These are phyloP conservation scores for Sarcophaga peregrina DNA, from an alignment of 1,140 invertebrate genomes.

Conservation along the genomic window DNA sequence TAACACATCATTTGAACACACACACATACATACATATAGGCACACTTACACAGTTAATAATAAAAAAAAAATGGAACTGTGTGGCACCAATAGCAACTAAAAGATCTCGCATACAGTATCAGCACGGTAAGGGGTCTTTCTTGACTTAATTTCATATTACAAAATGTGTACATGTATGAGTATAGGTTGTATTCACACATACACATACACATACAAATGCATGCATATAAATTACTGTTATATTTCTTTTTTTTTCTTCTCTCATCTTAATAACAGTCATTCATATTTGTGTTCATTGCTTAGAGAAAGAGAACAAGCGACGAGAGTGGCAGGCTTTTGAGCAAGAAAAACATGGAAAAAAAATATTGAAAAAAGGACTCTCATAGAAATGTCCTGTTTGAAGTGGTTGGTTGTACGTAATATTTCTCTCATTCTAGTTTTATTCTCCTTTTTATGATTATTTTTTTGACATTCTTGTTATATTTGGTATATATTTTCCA, in stretches of 20 bases:
- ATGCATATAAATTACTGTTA: not conserved
- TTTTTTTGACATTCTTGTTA: constrained; percentile 27
- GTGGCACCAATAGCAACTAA: not conserved
- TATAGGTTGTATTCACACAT: too few relatives aligned
- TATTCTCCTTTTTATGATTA: constrained; percentile 1
- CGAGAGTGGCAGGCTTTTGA: not conserved
- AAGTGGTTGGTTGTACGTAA: not conserved
- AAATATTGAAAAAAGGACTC: not conserved
- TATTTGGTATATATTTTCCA: constrained; percentile 18
- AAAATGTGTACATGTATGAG: too few relatives aligned
- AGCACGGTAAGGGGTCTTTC: not conserved
- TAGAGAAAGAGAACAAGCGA: not conserved
- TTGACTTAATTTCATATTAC: not conserved
- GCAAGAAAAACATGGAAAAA: not conserved
- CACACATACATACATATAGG: not conserved
- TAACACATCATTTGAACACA: constrained; percentile 10
- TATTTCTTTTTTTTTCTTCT: not conserved
- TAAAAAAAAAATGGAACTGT: not conserved
- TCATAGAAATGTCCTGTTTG: not conserved
- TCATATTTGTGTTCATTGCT: not conserved
- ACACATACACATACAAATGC: not conserved
- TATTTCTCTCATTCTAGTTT: not conserved
- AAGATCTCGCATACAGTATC: not conserved
- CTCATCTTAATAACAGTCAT: not conserved
- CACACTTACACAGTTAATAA: not conserved